Percentiles rank a stretch among this genome's conserved stretches.
These are phyloP conservation scores for Cheilosia variabilis DNA, from an alignment of 2,888 invertebrate species.

Conservation along the genomic window DNA sequence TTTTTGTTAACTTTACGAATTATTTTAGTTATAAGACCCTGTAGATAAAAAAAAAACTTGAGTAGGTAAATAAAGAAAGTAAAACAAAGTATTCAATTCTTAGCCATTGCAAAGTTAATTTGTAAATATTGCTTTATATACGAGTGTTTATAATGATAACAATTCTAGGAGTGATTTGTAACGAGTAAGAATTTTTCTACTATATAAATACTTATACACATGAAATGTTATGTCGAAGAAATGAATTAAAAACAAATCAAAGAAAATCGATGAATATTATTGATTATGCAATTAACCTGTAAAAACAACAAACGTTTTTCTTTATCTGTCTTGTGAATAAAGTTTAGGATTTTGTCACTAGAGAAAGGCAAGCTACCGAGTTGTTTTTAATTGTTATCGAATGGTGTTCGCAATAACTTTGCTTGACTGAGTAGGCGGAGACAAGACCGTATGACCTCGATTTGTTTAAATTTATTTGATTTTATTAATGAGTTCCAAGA, in stretches of 20 bases:
- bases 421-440: too few relatives aligned
- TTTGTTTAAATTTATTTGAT: too few relatives aligned
- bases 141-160: slow-evolving; percentile 23
- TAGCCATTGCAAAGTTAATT: slow-evolving; percentile 59
- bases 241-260: slow-evolving; percentile 1
- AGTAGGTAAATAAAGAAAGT: slow-evolving; percentile 24
- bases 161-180: slow-evolving; percentile 52
- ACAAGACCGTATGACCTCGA: too few relatives aligned
- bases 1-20: slow-evolving; percentile 19
- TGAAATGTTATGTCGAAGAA: slow-evolving; percentile 8
- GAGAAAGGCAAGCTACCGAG: background rate
- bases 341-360: slow-evolving; percentile 62
- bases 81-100: slow-evolving; percentile 42
- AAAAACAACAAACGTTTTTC: slow-evolving; percentile 27
- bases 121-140: slow-evolving; percentile 52
- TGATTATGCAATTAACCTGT: slow-evolving; percentile 30
- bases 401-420: too few relatives aligned
- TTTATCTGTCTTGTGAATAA: slow-evolving; percentile 47
- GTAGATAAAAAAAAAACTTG: slow-evolving; percentile 43
- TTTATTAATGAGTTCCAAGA: too few relatives aligned
- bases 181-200: slow-evolving; percentile 65
- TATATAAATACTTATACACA: slow-evolving; percentile 24
- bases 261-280: slow-evolving; percentile 18
- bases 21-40: slow-evolving; percentile 35
- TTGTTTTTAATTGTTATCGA: background rate